phyloP scores from a whole-genome alignment of 1,140 invertebrate species.

The Calephelis virginiensis region DNA sequence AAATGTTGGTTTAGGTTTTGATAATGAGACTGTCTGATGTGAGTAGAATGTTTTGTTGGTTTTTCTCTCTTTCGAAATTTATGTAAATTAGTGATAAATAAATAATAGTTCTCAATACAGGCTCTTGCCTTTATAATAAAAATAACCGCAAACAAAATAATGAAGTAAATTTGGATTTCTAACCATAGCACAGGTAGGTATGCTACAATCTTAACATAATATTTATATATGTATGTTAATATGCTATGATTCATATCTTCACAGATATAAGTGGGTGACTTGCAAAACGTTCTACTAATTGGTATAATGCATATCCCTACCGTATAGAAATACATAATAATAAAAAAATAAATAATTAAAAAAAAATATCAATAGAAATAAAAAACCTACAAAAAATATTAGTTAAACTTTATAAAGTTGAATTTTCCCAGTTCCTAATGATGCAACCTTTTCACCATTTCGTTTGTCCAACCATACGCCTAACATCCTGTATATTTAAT shows the following conservation, averaged over 20 bases:
- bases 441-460: too few relatives aligned
- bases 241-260: slow-evolving; percentile 76
- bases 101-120: slow-evolving; percentile 74
- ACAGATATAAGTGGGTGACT: slow-evolving; percentile 65
- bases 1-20: slow-evolving; percentile 57
- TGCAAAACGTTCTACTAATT: slow-evolving; percentile 71
- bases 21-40: slow-evolving; percentile 42
- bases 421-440: too few relatives aligned
- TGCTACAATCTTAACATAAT: slow-evolving; percentile 68
- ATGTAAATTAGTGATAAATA: slow-evolving; percentile 64
- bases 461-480: too few relatives aligned
- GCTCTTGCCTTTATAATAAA: slow-evolving; percentile 48
- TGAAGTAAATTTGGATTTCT: slow-evolving; percentile 61
- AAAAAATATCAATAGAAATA: too few relatives aligned
- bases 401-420: too few relatives aligned
- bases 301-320: slow-evolving; percentile 42
- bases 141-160: slow-evolving; percentile 68
- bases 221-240: slow-evolving; percentile 78
- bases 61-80: slow-evolving; percentile 48
- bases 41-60: slow-evolving; percentile 69
- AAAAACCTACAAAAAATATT: too few relatives aligned
- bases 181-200: slow-evolving; percentile 52
- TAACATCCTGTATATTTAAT: too few relatives aligned
- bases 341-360: too few relatives aligned
- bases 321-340: background rate